Evolutionary conservation across 1,140 invertebrate species (phyloP).

Genomic region (Asbolus verrucosus): DNA sequence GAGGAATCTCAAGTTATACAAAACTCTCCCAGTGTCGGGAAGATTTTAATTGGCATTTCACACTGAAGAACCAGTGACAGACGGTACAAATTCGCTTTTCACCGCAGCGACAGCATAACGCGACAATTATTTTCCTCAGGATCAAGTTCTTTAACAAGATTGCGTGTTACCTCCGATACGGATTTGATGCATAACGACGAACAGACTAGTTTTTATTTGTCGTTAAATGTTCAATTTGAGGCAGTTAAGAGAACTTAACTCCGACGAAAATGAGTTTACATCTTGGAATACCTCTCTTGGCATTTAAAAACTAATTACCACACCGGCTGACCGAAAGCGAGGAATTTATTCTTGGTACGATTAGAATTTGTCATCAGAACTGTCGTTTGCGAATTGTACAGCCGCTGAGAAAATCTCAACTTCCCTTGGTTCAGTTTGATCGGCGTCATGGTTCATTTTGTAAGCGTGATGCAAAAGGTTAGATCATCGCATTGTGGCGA

Average conservation of each 20-base stretch:
- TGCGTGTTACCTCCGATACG: slow-evolving; percentile 8
- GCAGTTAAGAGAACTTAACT: background rate
- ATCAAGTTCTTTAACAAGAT: slow-evolving; percentile 26
- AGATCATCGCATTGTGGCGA: slow-evolving; percentile 10
- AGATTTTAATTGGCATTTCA: no score
- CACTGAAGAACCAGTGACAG: no score
- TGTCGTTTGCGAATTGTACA: slow-evolving; percentile 21
- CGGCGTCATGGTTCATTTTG: background rate
- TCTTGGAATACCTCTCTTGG: slow-evolving; percentile 8
- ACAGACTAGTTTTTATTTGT: slow-evolving; percentile 17
- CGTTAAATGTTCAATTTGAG: background rate
- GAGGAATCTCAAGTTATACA: no score
- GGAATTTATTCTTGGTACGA: slow-evolving; percentile 9
- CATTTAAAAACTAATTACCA: slow-evolving; percentile 14
- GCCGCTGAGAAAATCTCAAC: background rate
- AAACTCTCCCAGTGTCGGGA: no score
- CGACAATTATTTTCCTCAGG: no score
- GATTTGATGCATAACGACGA: slow-evolving; percentile 3
- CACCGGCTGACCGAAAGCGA: background rate
- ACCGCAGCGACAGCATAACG: no score
- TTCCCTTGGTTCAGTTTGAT: background rate
- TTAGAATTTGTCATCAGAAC: no score
- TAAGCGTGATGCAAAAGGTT: slow-evolving; percentile 20
- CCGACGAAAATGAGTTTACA: slow-evolving; percentile 3
- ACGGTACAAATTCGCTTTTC: no score